Percentiles rank a stretch among this genome's conserved stretches.
phyloP scores from a whole-genome alignment of 1,140 invertebrate genomes.

The Cotesia typhae region DNA sequence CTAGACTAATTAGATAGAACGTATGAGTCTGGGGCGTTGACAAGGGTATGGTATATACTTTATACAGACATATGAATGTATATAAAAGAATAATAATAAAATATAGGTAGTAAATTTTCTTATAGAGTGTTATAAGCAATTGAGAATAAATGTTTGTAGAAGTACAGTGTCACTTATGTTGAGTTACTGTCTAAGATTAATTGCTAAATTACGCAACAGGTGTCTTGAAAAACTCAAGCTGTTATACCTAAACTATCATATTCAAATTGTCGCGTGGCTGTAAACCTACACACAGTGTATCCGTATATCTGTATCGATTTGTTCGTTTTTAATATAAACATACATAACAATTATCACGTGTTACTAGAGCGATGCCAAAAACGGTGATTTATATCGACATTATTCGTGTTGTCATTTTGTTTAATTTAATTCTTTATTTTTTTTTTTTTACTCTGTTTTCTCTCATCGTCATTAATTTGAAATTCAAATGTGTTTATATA shows the following conservation, averaged over 20 bases:
- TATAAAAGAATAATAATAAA: not conserved
- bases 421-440: not conserved
- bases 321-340: not conserved
- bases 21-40: too few relatives aligned
- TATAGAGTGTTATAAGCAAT: not conserved
- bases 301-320: not conserved
- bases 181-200: conserved; percentile 14
- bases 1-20: too few relatives aligned
- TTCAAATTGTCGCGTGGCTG: not conserved
- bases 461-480: too few relatives aligned
- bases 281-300: conserved; percentile 15
- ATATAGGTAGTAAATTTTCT: not conserved
- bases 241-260: not conserved
- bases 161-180: not conserved
- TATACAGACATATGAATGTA: too few relatives aligned
- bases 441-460: too few relatives aligned
- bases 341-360: not conserved
- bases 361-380: conserved; percentile 6
- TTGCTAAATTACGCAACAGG: conserved; percentile 27
- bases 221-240: conserved; percentile 13
- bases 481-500: not conserved
- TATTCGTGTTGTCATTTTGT: not conserved
- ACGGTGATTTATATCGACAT: not conserved
- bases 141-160: not conserved
- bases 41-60: too few relatives aligned